Evolutionary conservation across 2,797 vertebrate genomes (phyloP).

Genomic region (Monodelphis domestica): DNA sequence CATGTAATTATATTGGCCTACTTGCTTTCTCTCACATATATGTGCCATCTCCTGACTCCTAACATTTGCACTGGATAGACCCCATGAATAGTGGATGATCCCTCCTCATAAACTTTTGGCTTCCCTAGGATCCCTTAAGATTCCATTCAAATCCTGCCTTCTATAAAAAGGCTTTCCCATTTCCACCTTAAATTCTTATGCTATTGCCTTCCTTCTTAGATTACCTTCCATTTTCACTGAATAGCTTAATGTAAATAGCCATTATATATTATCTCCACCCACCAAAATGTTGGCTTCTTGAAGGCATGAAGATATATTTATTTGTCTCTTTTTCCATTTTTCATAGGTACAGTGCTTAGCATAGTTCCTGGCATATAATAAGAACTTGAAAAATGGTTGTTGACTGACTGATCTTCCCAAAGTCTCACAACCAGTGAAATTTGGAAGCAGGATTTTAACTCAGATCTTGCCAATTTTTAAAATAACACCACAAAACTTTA

Average conservation of each 20-base stretch:
- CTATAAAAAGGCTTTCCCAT: not conserved
- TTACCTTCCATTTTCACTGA: not conserved
- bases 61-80: not conserved
- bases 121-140: not conserved
- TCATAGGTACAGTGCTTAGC: no score
- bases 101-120: not conserved
- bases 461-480: not conserved
- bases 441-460: not conserved
- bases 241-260: not conserved
- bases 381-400: not conserved
- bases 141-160: not conserved
- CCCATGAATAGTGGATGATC: not conserved
- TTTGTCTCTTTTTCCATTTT: not conserved
- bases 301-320: not conserved
- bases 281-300: not conserved
- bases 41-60: not conserved
- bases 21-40: not conserved
- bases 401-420: not conserved
- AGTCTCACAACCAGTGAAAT: not conserved
- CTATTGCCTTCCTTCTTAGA: not conserved
- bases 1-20: not conserved
- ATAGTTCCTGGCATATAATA: not conserved
- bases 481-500: not conserved
- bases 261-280: not conserved
- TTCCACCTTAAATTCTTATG: not conserved